A percentile compares a stretch with the other conserved stretches of the same genome.
Evolutionary conservation across 1,140 invertebrate species (phyloP).

Genomic region (Brachionus koreanus): DNA sequence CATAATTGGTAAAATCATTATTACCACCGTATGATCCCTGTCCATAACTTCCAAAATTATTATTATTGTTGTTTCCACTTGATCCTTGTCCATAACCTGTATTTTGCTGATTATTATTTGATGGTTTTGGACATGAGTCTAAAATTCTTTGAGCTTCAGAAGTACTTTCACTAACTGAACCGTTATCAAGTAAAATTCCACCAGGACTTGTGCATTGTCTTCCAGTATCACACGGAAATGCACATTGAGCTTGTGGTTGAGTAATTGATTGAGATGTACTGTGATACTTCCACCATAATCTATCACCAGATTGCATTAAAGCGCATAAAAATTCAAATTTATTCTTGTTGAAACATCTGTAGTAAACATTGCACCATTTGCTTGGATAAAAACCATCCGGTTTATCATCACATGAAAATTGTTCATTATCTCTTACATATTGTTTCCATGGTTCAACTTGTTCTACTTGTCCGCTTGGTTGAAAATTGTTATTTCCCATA

Average conservation of each 20-base stretch:
- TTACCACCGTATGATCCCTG: background rate
- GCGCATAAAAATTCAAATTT: constrained; percentile 37
- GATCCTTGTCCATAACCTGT: background rate
- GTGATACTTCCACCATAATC: constrained; percentile 42
- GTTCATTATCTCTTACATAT: constrained; percentile 38
- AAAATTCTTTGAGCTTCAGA: constrained; percentile 10
- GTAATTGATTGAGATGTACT: constrained; percentile 18
- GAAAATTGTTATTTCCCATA: background rate
- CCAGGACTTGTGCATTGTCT: constrained; percentile 32
- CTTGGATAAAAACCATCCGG: constrained; percentile 41
- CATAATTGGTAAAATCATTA: background rate
- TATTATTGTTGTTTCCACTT: background rate
- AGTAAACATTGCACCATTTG: constrained; percentile 44
- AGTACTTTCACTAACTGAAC: background rate
- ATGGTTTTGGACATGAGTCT: constrained; percentile 28
- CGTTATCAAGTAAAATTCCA: constrained; percentile 4
- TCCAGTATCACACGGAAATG: constrained; percentile 39
- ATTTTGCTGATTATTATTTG: background rate
- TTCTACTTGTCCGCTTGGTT: constrained; percentile 17
- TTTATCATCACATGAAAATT: constrained; percentile 33
- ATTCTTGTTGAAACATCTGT: constrained; percentile 28
- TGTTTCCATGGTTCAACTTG: constrained; percentile 43
- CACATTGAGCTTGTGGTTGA: constrained; percentile 20
- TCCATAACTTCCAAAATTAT: background rate
- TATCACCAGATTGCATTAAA: background rate